phyloP scores from a whole-genome alignment of 2,797 vertebrate genomes.

The Emydoidea blandingii region DNA sequence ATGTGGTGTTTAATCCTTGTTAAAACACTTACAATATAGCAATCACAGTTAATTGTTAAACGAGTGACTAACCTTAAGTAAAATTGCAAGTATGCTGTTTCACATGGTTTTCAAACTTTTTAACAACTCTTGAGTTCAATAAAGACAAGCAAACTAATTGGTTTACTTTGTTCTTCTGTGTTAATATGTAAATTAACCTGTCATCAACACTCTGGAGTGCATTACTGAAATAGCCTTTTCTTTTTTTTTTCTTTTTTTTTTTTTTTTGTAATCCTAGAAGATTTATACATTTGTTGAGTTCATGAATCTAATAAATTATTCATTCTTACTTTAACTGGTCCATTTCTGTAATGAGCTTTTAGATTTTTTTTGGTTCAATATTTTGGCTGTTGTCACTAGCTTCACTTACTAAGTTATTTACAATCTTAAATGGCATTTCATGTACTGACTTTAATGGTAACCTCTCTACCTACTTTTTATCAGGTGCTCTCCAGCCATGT shows the following conservation, averaged over 20 bases:
- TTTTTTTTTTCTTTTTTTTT: neutral
- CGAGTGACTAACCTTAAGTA: neutral
- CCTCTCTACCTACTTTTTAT: rapidly evolving
- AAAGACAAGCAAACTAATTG: neutral
- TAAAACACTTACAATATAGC: neutral
- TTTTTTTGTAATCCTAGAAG: neutral
- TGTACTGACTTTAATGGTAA: rapidly evolving
- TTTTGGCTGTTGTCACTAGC: rapidly evolving
- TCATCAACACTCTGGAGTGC: neutral
- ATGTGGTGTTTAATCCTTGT: constrained; percentile 2
- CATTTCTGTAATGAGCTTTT: neutral
- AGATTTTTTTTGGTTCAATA: neutral
- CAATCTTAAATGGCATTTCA: rapidly evolving
- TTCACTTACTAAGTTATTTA: rapidly evolving
- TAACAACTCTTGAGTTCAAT: rapidly evolving
- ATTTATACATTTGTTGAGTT: neutral
- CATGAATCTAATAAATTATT: neutral
- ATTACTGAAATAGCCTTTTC: neutral
- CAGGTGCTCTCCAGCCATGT: rapidly evolving
- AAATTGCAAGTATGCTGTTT: neutral
- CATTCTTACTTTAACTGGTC: neutral
- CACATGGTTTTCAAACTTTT: neutral
- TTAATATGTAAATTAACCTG: neutral
- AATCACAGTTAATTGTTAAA: neutral
- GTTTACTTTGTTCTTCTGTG: neutral